Conservation (phyloP, 1,140 invertebrate genomes). For the Cotesia typhae region DNA sequence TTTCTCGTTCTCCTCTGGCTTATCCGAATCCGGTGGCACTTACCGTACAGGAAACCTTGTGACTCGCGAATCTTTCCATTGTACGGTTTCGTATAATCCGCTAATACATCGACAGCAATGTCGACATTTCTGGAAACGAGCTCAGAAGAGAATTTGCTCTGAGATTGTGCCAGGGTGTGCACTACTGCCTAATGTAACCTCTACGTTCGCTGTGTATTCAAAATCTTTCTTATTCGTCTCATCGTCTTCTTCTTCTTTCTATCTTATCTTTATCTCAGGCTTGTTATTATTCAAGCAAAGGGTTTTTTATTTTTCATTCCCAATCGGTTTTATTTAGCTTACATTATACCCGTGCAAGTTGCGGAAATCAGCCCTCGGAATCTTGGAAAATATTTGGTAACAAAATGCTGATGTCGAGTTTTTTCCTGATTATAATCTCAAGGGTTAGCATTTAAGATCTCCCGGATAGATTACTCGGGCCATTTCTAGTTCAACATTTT, state of each 20-base stretch:
- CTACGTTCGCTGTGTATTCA: neutral
- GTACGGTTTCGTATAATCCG: slow-evolving; percentile 32
- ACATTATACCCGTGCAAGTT: too few species aligned
- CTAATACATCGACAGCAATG: slow-evolving; percentile 38
- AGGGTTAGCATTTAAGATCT: too few species aligned
- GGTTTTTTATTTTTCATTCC: too few species aligned
- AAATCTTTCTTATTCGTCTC: neutral
- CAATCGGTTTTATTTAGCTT: too few species aligned
- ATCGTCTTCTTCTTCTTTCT: neutral
- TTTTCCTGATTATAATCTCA: too few species aligned
- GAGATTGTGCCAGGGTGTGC: neutral
- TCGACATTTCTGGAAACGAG: slow-evolving; percentile 35
- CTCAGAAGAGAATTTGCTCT: neutral
- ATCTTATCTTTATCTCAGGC: too few species aligned
- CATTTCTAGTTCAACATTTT: too few species aligned
- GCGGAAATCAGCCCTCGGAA: too few species aligned
- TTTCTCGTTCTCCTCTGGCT: neutral
- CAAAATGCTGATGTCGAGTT: too few species aligned
- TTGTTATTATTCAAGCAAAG: too few species aligned
- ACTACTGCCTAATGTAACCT: slow-evolving; percentile 18
- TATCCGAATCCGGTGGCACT: neutral
- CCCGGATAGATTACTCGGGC: too few species aligned
- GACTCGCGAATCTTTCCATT: slow-evolving; percentile 10
- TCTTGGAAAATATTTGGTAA: too few species aligned
- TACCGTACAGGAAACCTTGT: neutral